phyloP scores from a whole-genome alignment of 2,113 vertebrate species.

The Cyphomyrus plagiostoma region DNA sequence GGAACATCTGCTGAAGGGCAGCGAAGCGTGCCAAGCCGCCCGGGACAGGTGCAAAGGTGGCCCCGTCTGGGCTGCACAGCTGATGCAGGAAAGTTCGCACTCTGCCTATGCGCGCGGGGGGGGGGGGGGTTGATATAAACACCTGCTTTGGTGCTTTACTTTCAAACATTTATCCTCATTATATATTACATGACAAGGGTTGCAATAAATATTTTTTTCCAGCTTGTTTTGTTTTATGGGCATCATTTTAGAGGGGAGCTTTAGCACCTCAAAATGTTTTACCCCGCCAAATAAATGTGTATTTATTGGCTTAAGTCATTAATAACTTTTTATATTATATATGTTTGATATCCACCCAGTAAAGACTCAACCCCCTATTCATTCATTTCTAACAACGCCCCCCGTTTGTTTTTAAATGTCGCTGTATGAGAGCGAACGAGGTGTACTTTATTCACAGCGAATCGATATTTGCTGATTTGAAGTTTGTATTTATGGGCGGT shows the following conservation, averaged over 20 bases:
- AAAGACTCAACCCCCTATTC: too few relatives aligned
- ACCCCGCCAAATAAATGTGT: too few relatives aligned
- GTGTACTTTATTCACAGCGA: background rate
- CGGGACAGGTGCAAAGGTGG: constrained; percentile 59
- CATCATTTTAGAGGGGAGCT: too few relatives aligned
- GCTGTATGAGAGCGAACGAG: background rate
- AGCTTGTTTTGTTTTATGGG: background rate
- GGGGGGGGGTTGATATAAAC: background rate
- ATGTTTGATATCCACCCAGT: too few relatives aligned
- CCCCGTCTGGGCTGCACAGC: background rate
- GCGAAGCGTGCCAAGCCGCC: constrained; percentile 54
- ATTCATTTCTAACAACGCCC: too few relatives aligned
- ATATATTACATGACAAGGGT: background rate
- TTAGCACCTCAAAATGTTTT: too few relatives aligned
- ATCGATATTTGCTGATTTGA: background rate
- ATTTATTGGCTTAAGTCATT: too few relatives aligned
- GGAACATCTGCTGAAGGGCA: constrained; percentile 61
- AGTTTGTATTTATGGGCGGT: constrained; percentile 31
- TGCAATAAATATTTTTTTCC: background rate
- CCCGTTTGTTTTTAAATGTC: background rate
- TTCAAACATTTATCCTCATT: background rate
- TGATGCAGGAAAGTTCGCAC: background rate
- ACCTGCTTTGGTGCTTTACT: background rate
- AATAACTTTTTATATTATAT: too few relatives aligned
- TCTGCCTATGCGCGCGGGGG: background rate